A percentile compares a stretch with the other conserved stretches of the same genome.
phyloP scores from a whole-genome alignment of 1,140 invertebrate species.

The Oscheius sp. region DNA sequence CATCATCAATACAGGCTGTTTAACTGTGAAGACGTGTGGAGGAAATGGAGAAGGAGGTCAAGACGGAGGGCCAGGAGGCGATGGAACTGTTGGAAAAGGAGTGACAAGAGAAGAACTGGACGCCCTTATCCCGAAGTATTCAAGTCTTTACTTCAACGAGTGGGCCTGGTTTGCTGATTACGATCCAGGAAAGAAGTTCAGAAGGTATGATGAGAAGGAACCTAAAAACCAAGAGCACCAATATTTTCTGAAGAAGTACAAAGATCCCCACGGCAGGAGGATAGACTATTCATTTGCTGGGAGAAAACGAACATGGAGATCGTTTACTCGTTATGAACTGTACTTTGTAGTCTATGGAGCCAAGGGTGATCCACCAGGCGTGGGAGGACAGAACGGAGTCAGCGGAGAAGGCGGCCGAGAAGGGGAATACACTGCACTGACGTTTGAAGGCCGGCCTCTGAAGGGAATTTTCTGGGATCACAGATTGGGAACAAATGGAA shows the following conservation, averaged over 20 bases:
- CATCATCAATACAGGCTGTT: neutral
- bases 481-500: neutral
- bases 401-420: constrained; percentile 3
- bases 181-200: neutral
- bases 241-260: neutral
- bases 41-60: constrained; percentile 2
- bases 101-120: neutral
- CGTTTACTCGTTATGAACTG: neutral
- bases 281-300: constrained; percentile 9
- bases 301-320: neutral
- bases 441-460: neutral
- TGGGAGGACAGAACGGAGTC: constrained; percentile 18
- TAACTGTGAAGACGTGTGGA: neutral
- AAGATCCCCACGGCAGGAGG: neutral
- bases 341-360: constrained; percentile 2
- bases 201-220: neutral
- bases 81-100: neutral
- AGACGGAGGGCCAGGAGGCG: neutral
- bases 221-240: neutral
- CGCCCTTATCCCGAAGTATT: neutral
- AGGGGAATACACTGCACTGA: too few species aligned
- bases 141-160: neutral
- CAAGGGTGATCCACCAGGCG: neutral
- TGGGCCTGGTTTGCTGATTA: neutral
- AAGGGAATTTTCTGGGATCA: neutral